Conservation (phyloP, 2,797 vertebrate species). For the Vespertilio murinus region DNA sequence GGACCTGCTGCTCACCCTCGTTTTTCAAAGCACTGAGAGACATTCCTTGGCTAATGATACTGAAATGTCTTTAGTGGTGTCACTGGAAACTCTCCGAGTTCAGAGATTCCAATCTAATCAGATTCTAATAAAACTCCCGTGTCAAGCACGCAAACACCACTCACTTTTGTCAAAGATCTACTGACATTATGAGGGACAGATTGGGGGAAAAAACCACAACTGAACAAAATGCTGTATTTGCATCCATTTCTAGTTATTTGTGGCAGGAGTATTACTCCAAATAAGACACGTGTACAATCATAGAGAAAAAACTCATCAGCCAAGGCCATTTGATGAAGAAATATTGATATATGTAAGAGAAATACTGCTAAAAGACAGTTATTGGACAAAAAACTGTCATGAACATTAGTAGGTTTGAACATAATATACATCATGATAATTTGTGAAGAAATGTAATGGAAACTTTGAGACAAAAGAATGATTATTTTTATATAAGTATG, state of each 20-base stretch:
- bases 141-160: neutral
- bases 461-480: neutral
- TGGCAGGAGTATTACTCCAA: neutral
- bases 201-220: neutral
- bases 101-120: neutral
- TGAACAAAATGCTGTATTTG: neutral
- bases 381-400: neutral
- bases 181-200: neutral
- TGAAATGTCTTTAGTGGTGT: neutral
- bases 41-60: neutral
- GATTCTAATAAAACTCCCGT: neutral
- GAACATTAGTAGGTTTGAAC: neutral
- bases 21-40: neutral
- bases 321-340: neutral
- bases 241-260: neutral
- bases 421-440: neutral
- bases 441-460: neutral
- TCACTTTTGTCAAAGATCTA: neutral
- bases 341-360: neutral
- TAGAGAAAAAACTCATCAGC: neutral
- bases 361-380: neutral
- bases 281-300: neutral
- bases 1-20: neutral
- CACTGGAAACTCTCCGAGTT: neutral
- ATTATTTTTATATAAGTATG: neutral